phyloP scores from a whole-genome alignment of 2,888 invertebrate species.

The Alitta virens region DNA sequence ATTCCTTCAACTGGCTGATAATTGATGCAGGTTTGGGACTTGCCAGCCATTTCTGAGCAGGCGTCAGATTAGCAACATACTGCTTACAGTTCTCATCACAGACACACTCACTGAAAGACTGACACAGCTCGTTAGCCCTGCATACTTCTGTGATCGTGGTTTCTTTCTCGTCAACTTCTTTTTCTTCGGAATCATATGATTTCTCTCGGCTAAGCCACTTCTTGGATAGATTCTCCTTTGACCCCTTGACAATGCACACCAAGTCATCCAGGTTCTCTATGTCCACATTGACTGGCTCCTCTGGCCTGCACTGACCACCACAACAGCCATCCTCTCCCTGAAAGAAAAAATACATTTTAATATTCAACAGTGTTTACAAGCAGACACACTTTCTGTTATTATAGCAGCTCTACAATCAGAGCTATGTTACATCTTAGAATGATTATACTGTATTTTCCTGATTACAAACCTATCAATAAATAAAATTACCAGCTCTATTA shows the following conservation, averaged over 20 bases:
- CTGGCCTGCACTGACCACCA: neutral
- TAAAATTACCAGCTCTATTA: too few relatives aligned
- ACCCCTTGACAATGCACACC: neutral
- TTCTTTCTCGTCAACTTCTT: conserved; percentile 5
- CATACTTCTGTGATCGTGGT: neutral
- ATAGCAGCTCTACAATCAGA: too few relatives aligned
- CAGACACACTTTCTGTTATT: too few relatives aligned
- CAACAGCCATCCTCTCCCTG: neutral
- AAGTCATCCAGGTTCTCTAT: conserved; percentile 13
- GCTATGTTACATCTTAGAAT: too few relatives aligned
- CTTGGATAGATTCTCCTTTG: neutral
- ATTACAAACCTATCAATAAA: too few relatives aligned
- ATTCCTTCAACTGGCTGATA: neutral
- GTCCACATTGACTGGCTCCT: neutral
- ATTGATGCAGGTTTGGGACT: neutral
- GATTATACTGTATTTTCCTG: too few relatives aligned
- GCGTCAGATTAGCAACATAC: neutral
- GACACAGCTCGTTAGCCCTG: conserved; percentile 12
- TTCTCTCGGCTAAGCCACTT: neutral
- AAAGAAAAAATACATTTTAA: too few relatives aligned
- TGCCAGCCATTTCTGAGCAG: neutral
- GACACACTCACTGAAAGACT: conserved; percentile 13
- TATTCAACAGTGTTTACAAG: too few relatives aligned
- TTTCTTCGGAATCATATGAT: neutral
- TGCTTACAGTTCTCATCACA: conserved; percentile 11